Evolutionary conservation across 2,113 vertebrate species (phyloP).

Genomic region (Hoplias malabaricus): DNA sequence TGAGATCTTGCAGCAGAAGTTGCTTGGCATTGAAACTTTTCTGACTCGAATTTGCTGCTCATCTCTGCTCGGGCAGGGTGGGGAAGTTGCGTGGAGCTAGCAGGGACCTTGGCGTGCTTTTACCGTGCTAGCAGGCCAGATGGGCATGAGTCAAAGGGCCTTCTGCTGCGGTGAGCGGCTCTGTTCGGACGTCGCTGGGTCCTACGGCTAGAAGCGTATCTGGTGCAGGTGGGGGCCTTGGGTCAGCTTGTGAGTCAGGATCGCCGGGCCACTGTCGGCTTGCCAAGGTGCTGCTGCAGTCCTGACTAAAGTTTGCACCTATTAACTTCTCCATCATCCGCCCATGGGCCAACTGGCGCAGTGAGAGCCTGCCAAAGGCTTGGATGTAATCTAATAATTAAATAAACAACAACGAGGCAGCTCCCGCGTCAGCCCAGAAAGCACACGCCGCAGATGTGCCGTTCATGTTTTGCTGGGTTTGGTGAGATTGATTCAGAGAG

Average conservation of each 20-base stretch:
- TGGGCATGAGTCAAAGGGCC: constrained; percentile 80
- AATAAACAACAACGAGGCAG: constrained; percentile 21
- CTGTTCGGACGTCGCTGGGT: constrained; percentile 55
- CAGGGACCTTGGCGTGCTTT: constrained; percentile 65
- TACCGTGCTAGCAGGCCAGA: constrained; percentile 73
- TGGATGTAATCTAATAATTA: constrained; percentile 62
- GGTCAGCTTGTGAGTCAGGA: constrained; percentile 75
- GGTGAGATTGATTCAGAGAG: neutral
- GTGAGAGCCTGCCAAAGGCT: constrained; percentile 73
- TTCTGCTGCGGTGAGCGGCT: constrained; percentile 70
- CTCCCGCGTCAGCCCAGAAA: constrained; percentile 2
- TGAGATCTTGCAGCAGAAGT: constrained; percentile 33
- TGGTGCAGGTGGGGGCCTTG: constrained; percentile 72
- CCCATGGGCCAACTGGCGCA: constrained; percentile 79
- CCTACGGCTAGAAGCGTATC: constrained; percentile 62
- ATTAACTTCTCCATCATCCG: constrained; percentile 75
- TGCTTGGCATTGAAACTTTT: constrained; percentile 48
- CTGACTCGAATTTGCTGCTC: constrained; percentile 47
- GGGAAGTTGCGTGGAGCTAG: constrained; percentile 56
- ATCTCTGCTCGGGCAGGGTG: constrained; percentile 52
- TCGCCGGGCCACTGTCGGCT: constrained; percentile 64
- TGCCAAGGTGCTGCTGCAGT: constrained; percentile 67
- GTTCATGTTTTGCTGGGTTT: neutral
- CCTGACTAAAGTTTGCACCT: constrained; percentile 76
- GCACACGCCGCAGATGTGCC: constrained; percentile 24